Evolutionary conservation across 2,797 vertebrate genomes (phyloP).

Genomic region (Okamejei kenojei): DNA sequence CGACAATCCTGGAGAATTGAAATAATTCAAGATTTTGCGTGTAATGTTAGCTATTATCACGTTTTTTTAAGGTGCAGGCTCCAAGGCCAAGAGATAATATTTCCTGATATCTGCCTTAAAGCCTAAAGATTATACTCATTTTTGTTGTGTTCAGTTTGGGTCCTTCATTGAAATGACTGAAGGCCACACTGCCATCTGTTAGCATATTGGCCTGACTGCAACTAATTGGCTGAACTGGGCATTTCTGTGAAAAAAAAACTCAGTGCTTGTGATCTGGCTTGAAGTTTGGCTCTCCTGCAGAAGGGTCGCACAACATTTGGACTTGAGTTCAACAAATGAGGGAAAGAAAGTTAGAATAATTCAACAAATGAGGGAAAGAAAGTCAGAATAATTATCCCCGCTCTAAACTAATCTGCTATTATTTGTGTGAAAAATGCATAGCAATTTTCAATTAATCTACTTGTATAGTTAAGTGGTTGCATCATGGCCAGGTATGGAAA

Average conservation of each 20-base stretch:
- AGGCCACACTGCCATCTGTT: neutral
- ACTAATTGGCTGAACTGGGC: neutral
- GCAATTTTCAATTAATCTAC: neutral
- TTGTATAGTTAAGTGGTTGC: neutral
- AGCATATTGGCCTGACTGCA: neutral
- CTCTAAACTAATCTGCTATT: neutral
- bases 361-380: neutral
- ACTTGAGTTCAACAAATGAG: neutral
- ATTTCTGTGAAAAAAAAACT: neutral
- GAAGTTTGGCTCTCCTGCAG: neutral
- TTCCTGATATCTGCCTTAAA: neutral
- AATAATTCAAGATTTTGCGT: neutral
- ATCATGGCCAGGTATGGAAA: too few relatives aligned
- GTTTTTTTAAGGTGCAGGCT: neutral
- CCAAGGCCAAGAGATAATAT: neutral
- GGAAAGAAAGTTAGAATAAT: too few relatives aligned
- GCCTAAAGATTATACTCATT: neutral
- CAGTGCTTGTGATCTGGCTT: neutral
- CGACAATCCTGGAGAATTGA: neutral
- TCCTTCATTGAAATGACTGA: neutral
- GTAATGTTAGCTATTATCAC: neutral
- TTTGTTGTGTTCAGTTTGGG: neutral
- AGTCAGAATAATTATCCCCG: too few relatives aligned
- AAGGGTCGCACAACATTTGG: neutral
- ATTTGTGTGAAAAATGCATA: neutral